Conservation (phyloP, 2,888 invertebrate genomes). For the Phymatocera aterrima region DNA sequence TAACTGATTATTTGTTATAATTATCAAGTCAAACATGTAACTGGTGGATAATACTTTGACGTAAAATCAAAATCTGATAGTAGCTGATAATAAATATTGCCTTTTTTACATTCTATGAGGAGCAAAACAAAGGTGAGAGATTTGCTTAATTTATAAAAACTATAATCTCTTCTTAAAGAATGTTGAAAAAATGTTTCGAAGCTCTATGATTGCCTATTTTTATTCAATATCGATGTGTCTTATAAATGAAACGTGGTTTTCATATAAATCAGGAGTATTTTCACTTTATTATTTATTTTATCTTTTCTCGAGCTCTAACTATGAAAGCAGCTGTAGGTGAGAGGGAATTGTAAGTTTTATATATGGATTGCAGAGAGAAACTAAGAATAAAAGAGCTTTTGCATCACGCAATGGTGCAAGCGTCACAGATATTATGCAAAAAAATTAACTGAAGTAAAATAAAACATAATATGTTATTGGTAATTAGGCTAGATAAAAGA, state of each 20-base stretch:
- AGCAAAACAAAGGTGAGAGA: background rate
- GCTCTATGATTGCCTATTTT: conserved; percentile 9
- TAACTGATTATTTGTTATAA: background rate
- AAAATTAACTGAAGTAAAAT: conserved; percentile 1
- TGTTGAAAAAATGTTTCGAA: background rate
- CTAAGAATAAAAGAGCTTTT: background rate
- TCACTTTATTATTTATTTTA: background rate
- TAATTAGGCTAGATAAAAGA: background rate
- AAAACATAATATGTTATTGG: background rate
- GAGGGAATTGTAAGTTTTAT: conserved; percentile 6
- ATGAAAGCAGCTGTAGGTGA: background rate
- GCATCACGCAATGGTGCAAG: background rate
- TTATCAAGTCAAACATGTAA: background rate
- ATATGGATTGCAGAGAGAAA: background rate
- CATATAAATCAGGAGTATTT: background rate
- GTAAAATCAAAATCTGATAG: conserved; percentile 9
- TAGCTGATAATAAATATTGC: background rate
- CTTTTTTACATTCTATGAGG: background rate
- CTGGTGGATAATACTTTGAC: conserved; percentile 3
- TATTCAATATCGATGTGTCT: conserved; percentile 13
- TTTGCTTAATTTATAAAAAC: background rate
- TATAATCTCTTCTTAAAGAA: background rate
- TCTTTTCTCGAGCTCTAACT: background rate
- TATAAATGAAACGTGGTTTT: background rate
- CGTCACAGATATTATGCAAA: background rate